Evolutionary conservation across 2,113 vertebrate species (phyloP).

Genomic region (Charina bottae): DNA sequence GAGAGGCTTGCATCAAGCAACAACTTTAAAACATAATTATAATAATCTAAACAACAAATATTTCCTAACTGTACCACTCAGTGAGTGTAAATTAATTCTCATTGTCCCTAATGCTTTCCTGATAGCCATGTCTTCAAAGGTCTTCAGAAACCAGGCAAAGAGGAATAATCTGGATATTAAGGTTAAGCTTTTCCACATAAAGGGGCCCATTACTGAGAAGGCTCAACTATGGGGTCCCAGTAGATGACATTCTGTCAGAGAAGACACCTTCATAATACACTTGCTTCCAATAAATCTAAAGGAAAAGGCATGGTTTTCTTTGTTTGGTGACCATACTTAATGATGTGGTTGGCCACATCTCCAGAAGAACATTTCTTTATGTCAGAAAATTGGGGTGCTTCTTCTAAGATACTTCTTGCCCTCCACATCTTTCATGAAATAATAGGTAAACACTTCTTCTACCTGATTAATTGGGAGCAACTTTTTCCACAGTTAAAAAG

Average conservation of each 20-base stretch:
- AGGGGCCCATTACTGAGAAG: not conserved
- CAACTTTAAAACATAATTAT: not conserved
- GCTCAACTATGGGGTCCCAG: not conserved
- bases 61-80: not conserved
- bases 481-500: not conserved
- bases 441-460: not conserved
- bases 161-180: not conserved
- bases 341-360: not conserved
- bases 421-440: not conserved
- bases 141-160: not conserved
- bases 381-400: not conserved
- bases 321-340: not conserved
- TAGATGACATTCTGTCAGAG: not conserved
- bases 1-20: not conserved
- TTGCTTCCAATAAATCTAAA: not conserved
- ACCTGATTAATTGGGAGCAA: not conserved
- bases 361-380: not conserved
- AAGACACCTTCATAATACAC: not conserved
- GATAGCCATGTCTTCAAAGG: not conserved
- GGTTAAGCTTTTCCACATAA: not conserved
- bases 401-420: not conserved
- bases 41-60: not conserved
- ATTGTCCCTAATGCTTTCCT: not conserved
- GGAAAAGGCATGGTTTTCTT: not conserved
- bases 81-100: not conserved